Conservation (phyloP, 2,113 vertebrate genomes). For the Peromyscus polionotus region DNA sequence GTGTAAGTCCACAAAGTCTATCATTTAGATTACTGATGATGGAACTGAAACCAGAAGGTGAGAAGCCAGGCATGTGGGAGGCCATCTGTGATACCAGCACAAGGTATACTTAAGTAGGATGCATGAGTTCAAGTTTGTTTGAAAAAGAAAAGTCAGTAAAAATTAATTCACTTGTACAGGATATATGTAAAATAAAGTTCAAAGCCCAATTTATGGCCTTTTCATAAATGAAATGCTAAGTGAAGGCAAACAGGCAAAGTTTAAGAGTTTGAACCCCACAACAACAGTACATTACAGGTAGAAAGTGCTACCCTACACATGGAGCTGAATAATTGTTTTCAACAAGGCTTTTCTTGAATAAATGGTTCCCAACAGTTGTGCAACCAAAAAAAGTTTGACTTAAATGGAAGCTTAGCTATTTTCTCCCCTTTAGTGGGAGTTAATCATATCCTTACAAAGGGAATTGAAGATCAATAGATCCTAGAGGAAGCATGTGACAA, state of each 20-base stretch:
- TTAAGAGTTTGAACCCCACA: not conserved
- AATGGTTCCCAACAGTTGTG: not conserved
- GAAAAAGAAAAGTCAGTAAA: not conserved
- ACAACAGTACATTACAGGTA: not conserved
- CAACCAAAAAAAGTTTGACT: not conserved
- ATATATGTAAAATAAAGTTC: not conserved
- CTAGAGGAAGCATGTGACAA: not conserved
- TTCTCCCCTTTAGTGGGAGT: not conserved
- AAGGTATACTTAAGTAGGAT: not conserved
- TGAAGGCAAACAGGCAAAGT: not conserved
- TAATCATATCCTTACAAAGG: not conserved
- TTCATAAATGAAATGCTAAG: not conserved
- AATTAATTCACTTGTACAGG: not conserved
- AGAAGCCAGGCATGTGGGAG: too few species aligned
- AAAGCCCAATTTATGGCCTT: not conserved
- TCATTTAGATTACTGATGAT: not conserved
- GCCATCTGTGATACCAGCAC: not conserved
- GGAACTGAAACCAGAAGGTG: not conserved
- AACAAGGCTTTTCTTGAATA: not conserved
- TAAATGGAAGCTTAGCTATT: not conserved
- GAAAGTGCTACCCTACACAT: too few species aligned
- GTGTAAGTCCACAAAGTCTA: not conserved
- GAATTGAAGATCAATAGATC: not conserved
- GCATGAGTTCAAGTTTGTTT: not conserved
- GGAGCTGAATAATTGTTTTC: not conserved